Conservation (phyloP, 2,113 vertebrate genomes). For the Oncorhynchus gorbuscha region DNA sequence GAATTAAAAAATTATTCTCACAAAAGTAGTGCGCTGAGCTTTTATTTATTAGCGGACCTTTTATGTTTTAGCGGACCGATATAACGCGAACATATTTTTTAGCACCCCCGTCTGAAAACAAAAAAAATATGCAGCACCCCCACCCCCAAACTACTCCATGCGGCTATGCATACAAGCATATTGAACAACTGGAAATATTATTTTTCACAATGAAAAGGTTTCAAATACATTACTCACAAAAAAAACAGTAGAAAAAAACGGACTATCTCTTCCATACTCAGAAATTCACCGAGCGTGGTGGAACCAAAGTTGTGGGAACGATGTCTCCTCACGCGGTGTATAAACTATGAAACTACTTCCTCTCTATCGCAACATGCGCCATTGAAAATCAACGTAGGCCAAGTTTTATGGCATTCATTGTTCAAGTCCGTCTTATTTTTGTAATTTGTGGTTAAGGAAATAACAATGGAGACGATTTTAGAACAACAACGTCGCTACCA, state of each 20-base stretch:
- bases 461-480: slow-evolving; percentile 87
- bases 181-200: no score
- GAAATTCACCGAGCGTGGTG: neutral
- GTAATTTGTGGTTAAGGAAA: neutral
- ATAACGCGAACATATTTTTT: no score
- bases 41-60: no score
- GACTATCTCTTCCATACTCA: neutral
- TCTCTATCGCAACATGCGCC: slow-evolving; percentile 44
- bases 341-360: neutral
- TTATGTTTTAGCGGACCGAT: no score
- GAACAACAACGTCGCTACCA: slow-evolving; percentile 96
- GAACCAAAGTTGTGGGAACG: neutral
- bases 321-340: neutral
- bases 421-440: neutral
- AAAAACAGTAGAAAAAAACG: neutral
- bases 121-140: no score
- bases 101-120: no score
- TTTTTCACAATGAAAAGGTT: no score
- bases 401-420: neutral
- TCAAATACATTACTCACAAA: neutral
- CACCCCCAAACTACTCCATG: no score
- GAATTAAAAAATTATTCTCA: no score
- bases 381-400: slow-evolving; percentile 59
- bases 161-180: no score
- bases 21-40: no score